A percentile compares a stretch with the other conserved stretches of the same genome.
phyloP scores from a whole-genome alignment of 1,140 invertebrate species.

The Pteromalus puparum region DNA sequence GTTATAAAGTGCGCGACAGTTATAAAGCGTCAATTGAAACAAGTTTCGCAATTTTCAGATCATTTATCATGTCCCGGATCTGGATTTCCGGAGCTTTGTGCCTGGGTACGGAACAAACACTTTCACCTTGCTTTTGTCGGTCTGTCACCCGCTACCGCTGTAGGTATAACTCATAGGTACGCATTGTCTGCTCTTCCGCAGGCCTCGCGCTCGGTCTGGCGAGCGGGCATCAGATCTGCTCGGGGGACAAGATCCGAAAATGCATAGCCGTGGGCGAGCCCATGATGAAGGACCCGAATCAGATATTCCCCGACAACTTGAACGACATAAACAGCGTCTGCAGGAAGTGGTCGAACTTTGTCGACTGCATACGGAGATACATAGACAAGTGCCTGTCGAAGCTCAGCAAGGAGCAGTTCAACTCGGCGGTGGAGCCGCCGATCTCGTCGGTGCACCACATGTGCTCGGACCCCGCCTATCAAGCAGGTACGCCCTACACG shows the following conservation, averaged over 20 bases:
- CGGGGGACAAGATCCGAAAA: constrained; percentile 74
- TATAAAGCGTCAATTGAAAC: constrained; percentile 18
- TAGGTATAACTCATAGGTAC: no score
- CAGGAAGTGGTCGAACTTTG: constrained; percentile 78
- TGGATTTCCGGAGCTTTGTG: constrained; percentile 52
- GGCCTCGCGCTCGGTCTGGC: constrained; percentile 15
- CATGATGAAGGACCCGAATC: constrained; percentile 76
- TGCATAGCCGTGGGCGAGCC: constrained; percentile 78
- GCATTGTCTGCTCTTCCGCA: no score
- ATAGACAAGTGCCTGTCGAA: constrained; percentile 78
- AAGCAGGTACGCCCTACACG: constrained; percentile 76
- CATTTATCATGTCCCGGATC: constrained; percentile 54
- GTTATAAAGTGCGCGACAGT: no score
- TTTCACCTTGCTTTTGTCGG: not conserved
- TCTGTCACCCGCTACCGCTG: no score
- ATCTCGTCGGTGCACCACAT: constrained; percentile 79
- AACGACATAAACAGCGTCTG: constrained; percentile 78
- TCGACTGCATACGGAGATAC: constrained; percentile 77
- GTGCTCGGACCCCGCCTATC: constrained; percentile 77
- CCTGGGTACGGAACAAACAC: constrained; percentile 41
- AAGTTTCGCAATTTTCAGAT: constrained; percentile 50
- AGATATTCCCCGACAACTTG: constrained; percentile 79
- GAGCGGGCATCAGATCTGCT: constrained; percentile 69
- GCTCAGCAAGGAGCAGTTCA: constrained; percentile 75
- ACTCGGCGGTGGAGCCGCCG: constrained; percentile 77